Evolutionary conservation across 2,113 vertebrate genomes (phyloP).

Genomic region (Cynopterus brachyotis): DNA sequence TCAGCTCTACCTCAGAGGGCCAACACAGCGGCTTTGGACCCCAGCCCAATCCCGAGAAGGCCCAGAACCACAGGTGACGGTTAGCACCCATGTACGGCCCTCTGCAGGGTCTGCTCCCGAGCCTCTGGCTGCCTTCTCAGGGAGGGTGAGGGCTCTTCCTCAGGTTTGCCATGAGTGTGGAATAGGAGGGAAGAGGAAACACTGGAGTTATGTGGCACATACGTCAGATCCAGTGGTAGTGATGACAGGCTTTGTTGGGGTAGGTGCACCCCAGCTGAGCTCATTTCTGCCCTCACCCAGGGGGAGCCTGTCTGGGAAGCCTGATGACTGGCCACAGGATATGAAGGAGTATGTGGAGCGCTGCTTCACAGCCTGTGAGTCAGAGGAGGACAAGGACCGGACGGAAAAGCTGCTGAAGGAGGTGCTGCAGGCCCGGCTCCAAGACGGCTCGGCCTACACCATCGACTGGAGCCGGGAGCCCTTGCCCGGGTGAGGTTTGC

Average conservation of each 20-base stretch:
- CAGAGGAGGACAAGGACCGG: conserved; percentile 93
- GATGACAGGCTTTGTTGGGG: rapidly evolving
- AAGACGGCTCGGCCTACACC: conserved; percentile 95
- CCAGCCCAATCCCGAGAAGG: conserved; percentile 75
- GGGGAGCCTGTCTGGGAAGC: conserved; percentile 81
- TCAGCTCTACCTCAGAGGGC: conserved; percentile 65
- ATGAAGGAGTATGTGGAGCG: conserved; percentile 97
- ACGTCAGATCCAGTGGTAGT: rapidly evolving
- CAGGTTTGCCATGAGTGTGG: rapidly evolving
- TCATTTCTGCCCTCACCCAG: neutral
- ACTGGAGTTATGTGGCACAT: rapidly evolving
- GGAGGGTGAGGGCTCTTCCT: rapidly evolving
- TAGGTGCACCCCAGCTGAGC: rapidly evolving
- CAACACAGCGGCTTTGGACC: conserved; percentile 69
- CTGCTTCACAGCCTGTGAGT: conserved; percentile 94
- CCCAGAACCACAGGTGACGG: conserved; percentile 76
- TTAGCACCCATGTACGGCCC: rapidly evolving
- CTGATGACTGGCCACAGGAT: conserved; percentile 93
- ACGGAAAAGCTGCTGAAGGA: conserved; percentile 95
- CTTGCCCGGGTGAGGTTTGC: conserved; percentile 84
- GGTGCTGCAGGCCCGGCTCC: conserved; percentile 91
- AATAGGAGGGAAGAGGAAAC: rapidly evolving
- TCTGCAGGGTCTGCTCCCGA: too few relatives aligned
- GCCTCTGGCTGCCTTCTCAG: too few relatives aligned
- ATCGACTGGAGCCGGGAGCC: conserved; percentile 94